Percentiles rank a stretch among this genome's conserved stretches.
phyloP scores from a whole-genome alignment of 1,140 invertebrate genomes.

The Coboldia fuscipes region DNA sequence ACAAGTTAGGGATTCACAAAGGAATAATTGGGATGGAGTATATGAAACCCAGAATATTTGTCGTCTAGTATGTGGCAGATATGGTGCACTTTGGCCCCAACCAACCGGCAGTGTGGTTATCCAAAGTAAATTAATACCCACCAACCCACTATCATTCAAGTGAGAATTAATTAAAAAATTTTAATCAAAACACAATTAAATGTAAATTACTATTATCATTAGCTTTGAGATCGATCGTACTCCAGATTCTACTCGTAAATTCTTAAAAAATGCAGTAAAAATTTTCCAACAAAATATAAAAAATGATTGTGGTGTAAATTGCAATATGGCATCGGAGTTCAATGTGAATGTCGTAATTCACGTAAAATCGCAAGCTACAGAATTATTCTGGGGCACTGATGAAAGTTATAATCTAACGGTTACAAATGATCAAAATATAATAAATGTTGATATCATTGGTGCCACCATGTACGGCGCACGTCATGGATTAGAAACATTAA shows the following conservation, averaged over 20 bases:
- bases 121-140: constrained; percentile 23
- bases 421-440: not conserved
- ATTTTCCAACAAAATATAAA: constrained; percentile 28
- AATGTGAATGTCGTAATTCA: constrained; percentile 28
- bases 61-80: constrained; percentile 38
- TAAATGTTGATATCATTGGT: constrained; percentile 23
- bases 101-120: constrained; percentile 29
- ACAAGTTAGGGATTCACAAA: constrained; percentile 1
- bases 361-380: constrained; percentile 22
- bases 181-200: constrained; percentile 6
- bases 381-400: constrained; percentile 35
- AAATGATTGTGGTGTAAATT: constrained; percentile 30
- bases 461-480: constrained; percentile 49
- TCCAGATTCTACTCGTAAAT: no score
- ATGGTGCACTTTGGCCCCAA: constrained; percentile 45
- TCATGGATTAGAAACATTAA: constrained; percentile 53
- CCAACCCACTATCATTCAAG: constrained; percentile 22
- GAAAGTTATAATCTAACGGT: constrained; percentile 33
- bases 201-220: constrained; percentile 3
- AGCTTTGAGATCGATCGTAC: constrained; percentile 13
- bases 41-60: constrained; percentile 30
- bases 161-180: constrained; percentile 1
- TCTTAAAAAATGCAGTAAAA: constrained; percentile 25
- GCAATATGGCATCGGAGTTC: constrained; percentile 23
- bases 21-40: constrained; percentile 3